phyloP scores from a whole-genome alignment of 1,140 invertebrate genomes.

The Drosophila arawakana region DNA sequence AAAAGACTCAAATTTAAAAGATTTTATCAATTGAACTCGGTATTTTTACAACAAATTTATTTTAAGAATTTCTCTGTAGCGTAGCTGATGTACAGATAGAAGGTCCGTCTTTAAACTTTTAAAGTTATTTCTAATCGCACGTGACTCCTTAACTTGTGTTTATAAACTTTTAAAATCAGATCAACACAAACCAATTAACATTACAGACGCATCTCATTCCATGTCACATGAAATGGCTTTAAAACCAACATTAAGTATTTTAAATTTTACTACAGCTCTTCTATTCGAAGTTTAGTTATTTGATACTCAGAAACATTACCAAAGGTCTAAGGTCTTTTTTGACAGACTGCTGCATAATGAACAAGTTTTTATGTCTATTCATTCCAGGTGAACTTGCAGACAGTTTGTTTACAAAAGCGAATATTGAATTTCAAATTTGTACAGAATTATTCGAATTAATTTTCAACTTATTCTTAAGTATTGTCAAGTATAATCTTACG shows the following conservation, averaged over 20 bases:
- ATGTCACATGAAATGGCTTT: no score
- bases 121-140: no score
- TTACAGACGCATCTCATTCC: no score
- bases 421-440: slow-evolving; percentile 11
- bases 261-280: no score
- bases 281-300: no score
- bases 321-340: no score
- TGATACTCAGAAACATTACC: no score
- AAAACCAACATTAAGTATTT: no score
- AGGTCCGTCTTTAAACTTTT: background rate
- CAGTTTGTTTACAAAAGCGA: background rate
- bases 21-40: background rate
- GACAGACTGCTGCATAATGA: background rate
- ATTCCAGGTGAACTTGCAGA: background rate
- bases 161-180: background rate
- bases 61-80: no score
- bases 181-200: background rate
- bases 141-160: background rate
- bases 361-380: background rate
- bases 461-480: background rate
- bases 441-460: background rate
- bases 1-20: background rate
- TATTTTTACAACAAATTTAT: background rate
- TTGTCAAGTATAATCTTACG: slow-evolving; percentile 6
- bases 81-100: no score